Percentiles rank a stretch among this genome's conserved stretches.
Evolutionary conservation across 2,888 invertebrate genomes (phyloP).

Genomic region (Labia minor): DNA sequence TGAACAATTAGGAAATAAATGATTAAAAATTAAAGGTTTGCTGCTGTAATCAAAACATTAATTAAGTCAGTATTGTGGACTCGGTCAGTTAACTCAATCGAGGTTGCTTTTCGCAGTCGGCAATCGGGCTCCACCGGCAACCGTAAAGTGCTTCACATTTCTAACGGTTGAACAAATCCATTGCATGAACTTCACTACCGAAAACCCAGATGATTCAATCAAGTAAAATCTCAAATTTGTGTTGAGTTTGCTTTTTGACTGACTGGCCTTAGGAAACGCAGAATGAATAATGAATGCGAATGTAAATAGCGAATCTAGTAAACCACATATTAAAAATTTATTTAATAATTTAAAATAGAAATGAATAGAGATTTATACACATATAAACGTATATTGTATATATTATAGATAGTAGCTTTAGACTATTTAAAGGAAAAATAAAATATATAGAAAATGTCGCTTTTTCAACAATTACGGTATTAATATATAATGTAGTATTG

Average conservation of each 20-base stretch:
- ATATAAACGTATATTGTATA: too few species aligned
- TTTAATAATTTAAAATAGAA: background rate
- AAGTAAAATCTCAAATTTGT: background rate
- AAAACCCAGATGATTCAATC: background rate
- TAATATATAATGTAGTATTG: too few species aligned
- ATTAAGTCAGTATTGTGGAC: background rate
- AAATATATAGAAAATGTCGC: too few species aligned
- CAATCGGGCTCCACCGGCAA: background rate
- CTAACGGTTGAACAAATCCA: background rate
- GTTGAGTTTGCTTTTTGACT: background rate
- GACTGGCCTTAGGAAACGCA: background rate
- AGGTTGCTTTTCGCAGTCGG: background rate
- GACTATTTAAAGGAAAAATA: too few species aligned
- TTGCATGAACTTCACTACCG: background rate
- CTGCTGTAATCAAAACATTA: background rate
- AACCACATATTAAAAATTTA: background rate
- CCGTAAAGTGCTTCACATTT: background rate
- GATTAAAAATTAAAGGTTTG: background rate
- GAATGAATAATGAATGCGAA: background rate
- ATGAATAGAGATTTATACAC: background rate
- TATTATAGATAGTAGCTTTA: too few species aligned
- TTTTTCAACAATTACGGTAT: too few species aligned
- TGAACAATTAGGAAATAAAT: too few species aligned
- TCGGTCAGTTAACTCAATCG: background rate
- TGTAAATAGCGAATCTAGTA: background rate